Conservation (phyloP, 2,113 vertebrate species). For the Caranx melampygus region DNA sequence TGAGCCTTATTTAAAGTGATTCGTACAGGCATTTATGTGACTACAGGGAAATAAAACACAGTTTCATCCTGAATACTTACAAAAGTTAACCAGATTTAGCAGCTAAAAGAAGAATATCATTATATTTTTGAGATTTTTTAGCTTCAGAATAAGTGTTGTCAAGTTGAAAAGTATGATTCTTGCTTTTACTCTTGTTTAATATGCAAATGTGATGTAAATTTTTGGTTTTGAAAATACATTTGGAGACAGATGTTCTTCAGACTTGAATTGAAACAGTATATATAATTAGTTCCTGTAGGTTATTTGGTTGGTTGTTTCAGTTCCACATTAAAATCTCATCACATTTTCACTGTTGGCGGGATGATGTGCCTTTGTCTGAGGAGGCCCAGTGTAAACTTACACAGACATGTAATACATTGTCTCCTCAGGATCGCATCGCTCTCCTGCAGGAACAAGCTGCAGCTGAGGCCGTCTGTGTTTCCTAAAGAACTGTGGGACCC, state of each 20-base stretch:
- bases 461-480: conserved; percentile 27
- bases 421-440: neutral
- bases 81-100: neutral
- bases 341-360: neutral
- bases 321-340: neutral
- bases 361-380: neutral
- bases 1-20: no score
- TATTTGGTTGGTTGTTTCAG: neutral
- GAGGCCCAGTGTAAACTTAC: neutral
- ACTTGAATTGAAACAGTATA: neutral
- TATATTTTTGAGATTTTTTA: neutral
- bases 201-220: neutral
- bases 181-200: neutral
- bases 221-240: neutral
- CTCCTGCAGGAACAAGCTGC: neutral
- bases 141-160: neutral
- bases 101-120: neutral
- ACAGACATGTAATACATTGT: neutral
- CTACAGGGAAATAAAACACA: no score
- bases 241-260: neutral
- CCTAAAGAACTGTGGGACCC: conserved; percentile 38
- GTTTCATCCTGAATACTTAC: neutral
- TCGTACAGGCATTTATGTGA: no score
- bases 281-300: neutral
- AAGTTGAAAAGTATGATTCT: neutral